Conservation (phyloP, 2,888 invertebrate genomes). For the Cheilosia soror region DNA sequence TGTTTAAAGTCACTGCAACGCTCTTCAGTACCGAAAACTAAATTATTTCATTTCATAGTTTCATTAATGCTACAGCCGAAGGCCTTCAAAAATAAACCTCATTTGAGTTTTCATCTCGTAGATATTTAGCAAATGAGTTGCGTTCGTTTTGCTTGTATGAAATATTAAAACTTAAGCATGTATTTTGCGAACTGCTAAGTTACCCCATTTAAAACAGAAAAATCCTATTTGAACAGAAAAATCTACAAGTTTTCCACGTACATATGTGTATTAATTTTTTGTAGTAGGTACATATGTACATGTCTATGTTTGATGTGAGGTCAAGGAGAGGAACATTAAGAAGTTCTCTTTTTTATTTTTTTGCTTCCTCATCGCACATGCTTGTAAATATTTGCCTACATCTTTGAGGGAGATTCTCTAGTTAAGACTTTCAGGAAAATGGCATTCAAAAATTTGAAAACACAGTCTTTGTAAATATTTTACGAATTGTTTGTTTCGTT, state of each 20-base stretch:
- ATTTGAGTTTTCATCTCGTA: conserved; percentile 1
- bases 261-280: not conserved
- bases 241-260: not conserved
- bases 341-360: conserved; percentile 1
- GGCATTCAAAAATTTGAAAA: conserved; percentile 33
- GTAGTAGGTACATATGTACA: not conserved
- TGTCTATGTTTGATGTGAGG: conserved; percentile 23
- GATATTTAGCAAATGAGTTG: not conserved
- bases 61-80: not conserved
- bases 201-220: not conserved
- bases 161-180: not conserved
- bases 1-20: no score
- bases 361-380: conserved; percentile 1
- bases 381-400: conserved; percentile 45
- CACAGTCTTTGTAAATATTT: conserved; percentile 23
- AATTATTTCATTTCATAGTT: conserved; percentile 4
- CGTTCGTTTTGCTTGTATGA: not conserved
- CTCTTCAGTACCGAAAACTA: not conserved
- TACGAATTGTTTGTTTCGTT: conserved; percentile 6
- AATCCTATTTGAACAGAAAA: conserved; percentile 12
- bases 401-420: conserved; percentile 22
- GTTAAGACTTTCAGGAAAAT: conserved; percentile 30
- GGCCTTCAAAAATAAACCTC: not conserved
- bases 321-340: conserved; percentile 35
- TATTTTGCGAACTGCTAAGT: not conserved